Percentiles rank a stretch among this genome's conserved stretches.
Evolutionary conservation across 2,888 invertebrate species (phyloP).

Genomic region (Scotopteryx bipunctaria): DNA sequence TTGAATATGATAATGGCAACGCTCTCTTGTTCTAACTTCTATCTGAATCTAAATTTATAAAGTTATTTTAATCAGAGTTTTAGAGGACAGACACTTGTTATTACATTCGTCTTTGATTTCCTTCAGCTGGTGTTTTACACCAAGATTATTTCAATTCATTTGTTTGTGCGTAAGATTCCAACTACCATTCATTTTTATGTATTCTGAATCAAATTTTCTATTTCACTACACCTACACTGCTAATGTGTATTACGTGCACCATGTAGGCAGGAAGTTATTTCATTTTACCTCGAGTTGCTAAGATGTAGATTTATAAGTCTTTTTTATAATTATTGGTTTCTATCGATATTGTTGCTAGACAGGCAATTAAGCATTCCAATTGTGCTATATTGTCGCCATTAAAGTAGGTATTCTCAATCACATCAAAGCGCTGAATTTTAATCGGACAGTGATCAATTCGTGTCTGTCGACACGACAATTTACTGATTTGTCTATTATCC

Average conservation of each 20-base stretch:
- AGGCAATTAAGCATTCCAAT: background rate
- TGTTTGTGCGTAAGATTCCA: too few species aligned
- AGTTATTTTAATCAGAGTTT: constrained; percentile 52
- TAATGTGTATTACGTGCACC: too few species aligned
- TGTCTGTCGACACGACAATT: constrained; percentile 35
- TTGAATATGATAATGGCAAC: background rate
- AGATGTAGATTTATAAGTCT: too few species aligned
- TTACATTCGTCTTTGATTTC: constrained; percentile 5
- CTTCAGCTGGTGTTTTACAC: constrained; percentile 2
- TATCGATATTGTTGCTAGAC: too few species aligned
- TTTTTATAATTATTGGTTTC: too few species aligned
- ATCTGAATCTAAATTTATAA: constrained; percentile 45
- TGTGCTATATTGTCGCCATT: constrained; percentile 5
- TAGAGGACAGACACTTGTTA: constrained; percentile 32
- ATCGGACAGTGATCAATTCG: constrained; percentile 29
- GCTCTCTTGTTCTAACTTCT: background rate
- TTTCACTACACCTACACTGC: too few species aligned
- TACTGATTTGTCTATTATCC: constrained; percentile 47
- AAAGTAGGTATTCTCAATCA: background rate
- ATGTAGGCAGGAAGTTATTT: too few species aligned
- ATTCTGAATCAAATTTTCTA: too few species aligned
- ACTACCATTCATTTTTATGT: too few species aligned
- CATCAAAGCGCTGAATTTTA: constrained; percentile 9
- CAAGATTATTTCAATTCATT: too few species aligned
- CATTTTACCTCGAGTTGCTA: too few species aligned